Evolutionary conservation across 2,888 invertebrate species (phyloP).

Genomic region (Mythimna ferrago): DNA sequence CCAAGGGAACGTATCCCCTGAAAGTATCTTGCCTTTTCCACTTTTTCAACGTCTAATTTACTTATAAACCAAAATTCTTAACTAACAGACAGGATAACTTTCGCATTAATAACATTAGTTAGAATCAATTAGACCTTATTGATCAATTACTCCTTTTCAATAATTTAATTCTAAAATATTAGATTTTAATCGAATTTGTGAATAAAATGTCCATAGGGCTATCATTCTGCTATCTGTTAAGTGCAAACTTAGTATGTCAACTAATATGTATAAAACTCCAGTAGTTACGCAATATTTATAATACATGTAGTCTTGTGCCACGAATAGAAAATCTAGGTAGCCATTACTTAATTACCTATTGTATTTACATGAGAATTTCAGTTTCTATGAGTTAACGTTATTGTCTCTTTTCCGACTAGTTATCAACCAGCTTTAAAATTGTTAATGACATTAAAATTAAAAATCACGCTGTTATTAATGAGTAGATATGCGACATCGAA

Average conservation of each 20-base stretch:
- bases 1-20: too few species aligned
- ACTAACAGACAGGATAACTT: background rate
- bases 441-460: too few species aligned
- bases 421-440: background rate
- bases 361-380: slow-evolving; percentile 20
- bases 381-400: slow-evolving; percentile 8
- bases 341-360: slow-evolving; percentile 31
- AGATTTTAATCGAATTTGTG: background rate
- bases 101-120: too few species aligned
- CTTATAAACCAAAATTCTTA: too few species aligned
- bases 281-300: slow-evolving; percentile 23
- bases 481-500: background rate
- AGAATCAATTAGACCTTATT: background rate
- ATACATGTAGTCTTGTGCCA: slow-evolving; percentile 7
- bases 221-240: background rate
- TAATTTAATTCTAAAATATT: background rate
- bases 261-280: background rate
- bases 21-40: too few species aligned
- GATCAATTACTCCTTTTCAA: background rate
- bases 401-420: background rate
- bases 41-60: too few species aligned
- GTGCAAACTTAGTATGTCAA: slow-evolving; percentile 9
- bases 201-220: background rate
- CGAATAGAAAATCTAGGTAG: slow-evolving; percentile 23
- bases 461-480: too few species aligned